Evolutionary conservation across 53 echinoderm and acorn worm genomes (phyloP).

Genomic region (Temnopleurus reevesii): DNA sequence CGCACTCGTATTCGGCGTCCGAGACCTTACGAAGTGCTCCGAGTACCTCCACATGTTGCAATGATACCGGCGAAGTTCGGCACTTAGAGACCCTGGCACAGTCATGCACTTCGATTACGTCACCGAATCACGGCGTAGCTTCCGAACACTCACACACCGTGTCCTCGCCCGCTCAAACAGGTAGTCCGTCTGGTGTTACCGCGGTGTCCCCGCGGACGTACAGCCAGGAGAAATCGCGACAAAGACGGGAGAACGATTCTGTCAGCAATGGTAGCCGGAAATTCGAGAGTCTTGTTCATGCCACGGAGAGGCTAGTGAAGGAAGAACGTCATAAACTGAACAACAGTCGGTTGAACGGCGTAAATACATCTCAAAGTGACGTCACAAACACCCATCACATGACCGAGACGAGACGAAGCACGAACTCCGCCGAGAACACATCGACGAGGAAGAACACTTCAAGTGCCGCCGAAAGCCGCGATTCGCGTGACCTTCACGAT

Average conservation of each 20-base stretch:
- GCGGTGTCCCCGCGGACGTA: slow-evolving; percentile 76
- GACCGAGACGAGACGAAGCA: slow-evolving; percentile 18
- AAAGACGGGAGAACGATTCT: slow-evolving; percentile 57
- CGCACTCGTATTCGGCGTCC: slow-evolving; percentile 60
- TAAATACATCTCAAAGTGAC: slow-evolving; percentile 35
- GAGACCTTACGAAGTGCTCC: slow-evolving; percentile 31
- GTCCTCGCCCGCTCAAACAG: slow-evolving; percentile 66
- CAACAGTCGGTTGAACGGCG: slow-evolving; percentile 48
- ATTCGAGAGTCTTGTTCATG: slow-evolving; percentile 80
- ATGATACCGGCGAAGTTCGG: slow-evolving; percentile 64
- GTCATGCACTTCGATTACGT: slow-evolving; percentile 55
- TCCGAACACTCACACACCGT: slow-evolving; percentile 38
- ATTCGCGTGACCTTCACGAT: slow-evolving; percentile 52
- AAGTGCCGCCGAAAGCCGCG: slow-evolving; percentile 18
- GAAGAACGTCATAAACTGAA: slow-evolving; percentile 78
- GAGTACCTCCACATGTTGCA: slow-evolving; percentile 52
- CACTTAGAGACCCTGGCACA: slow-evolving; percentile 64
- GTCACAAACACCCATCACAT: slow-evolving; percentile 10
- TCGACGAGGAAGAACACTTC: slow-evolving; percentile 32
- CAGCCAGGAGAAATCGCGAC: slow-evolving; percentile 60
- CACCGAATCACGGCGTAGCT: slow-evolving; percentile 50
- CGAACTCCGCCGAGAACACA: neutral
- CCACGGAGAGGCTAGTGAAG: slow-evolving; percentile 82
- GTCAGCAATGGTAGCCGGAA: slow-evolving; percentile 59
- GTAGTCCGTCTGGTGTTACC: slow-evolving; percentile 72